Conservation (phyloP, 1,140 invertebrate genomes). For the Drosophila leontia region DNA sequence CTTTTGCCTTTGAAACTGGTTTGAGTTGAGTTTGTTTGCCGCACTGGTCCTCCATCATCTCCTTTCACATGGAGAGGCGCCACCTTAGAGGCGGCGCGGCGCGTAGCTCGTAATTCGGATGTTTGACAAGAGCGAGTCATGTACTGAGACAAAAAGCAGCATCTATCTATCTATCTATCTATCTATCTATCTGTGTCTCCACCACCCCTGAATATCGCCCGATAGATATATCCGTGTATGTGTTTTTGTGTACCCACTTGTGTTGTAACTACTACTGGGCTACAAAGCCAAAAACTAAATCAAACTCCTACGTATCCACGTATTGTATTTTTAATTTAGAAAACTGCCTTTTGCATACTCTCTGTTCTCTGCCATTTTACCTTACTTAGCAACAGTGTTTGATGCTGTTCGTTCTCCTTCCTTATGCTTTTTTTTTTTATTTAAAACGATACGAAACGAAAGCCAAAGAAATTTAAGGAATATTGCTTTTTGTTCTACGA, state of each 20-base stretch:
- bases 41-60: constrained; percentile 31
- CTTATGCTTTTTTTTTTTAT: constrained; percentile 31
- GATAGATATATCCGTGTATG: constrained; percentile 42
- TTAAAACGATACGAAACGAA: constrained; percentile 44
- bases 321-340: constrained; percentile 66
- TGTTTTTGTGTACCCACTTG: constrained; percentile 53
- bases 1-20: constrained; percentile 76
- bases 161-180: constrained; percentile 30
- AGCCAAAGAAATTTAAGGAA: constrained; percentile 48
- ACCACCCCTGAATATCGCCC: constrained; percentile 21
- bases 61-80: constrained; percentile 21
- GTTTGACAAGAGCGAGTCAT: constrained; percentile 72
- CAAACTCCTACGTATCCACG: constrained; percentile 53
- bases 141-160: constrained; percentile 50
- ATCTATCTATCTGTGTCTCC: constrained; percentile 4
- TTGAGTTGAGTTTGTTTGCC: constrained; percentile 51
- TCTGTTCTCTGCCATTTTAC: constrained; percentile 22
- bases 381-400: constrained; percentile 32
- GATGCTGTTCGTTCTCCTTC: constrained; percentile 36
- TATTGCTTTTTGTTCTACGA: constrained; percentile 70
- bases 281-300: constrained; percentile 55
- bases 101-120: constrained; percentile 64
- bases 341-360: constrained; percentile 50
- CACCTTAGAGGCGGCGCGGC: constrained; percentile 44
- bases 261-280: constrained; percentile 27